These are phyloP conservation scores for Rhimphoctona megacephalus DNA, from an alignment of 2,888 invertebrate species.

Conservation along the genomic window DNA sequence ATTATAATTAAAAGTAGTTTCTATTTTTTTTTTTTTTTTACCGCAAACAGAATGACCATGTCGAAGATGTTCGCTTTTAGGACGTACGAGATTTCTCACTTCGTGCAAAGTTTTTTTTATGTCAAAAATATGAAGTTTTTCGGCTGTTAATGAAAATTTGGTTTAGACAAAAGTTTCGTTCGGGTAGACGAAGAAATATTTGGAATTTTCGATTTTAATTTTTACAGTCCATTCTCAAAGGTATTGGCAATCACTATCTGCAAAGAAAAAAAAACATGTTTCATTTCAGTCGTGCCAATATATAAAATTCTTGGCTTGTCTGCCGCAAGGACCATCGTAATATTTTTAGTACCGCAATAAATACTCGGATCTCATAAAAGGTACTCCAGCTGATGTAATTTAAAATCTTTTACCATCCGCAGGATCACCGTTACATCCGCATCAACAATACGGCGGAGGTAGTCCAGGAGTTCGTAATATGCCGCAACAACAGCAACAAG, in stretches of 20 bases:
- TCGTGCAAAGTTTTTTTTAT: no score
- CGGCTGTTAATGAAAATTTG: no score
- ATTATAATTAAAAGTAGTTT: not conserved
- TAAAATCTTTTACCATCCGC: slow-evolving; percentile 22
- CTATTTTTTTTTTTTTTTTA: no score
- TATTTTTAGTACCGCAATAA: not conserved
- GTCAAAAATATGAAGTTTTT: no score
- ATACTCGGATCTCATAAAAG: not conserved
- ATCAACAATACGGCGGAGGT: slow-evolving; percentile 83
- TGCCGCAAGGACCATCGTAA: not conserved
- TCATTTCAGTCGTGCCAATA: no score
- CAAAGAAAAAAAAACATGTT: not conserved
- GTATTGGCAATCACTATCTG: not conserved
- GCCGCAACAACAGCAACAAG: slow-evolving; percentile 78
- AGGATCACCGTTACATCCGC: slow-evolving; percentile 84
- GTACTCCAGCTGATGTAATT: not conserved
- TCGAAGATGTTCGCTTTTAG: no score
- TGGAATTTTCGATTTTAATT: not conserved
- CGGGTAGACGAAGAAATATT: not conserved
- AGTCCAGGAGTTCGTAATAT: slow-evolving; percentile 82
- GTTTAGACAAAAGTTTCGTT: not conserved
- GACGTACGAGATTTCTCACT: no score
- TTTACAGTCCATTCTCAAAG: not conserved
- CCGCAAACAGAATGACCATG: no score
- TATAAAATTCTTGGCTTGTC: not conserved